Base-by-base conservation (phyloP, 53 echinoderm and acorn worm species). In the Luidia sarsii region DNA sequence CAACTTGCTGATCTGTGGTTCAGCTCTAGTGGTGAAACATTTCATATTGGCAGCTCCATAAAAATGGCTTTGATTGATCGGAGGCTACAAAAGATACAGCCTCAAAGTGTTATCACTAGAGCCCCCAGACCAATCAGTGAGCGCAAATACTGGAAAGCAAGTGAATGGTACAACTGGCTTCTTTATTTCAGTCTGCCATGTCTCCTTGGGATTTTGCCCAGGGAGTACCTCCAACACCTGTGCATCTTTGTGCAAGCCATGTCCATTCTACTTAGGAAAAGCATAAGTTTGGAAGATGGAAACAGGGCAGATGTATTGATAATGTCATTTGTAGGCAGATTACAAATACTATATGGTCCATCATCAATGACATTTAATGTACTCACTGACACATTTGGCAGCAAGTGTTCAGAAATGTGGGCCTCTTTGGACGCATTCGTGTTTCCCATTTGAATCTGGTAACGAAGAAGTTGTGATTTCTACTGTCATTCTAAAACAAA, bases 371-470 rank as follows among this genome's bases (percentile, higher is more conserved):
- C 84, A 33, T 85, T 68, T 49, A 89, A 89, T 62, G 7, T 81
- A 89, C 49, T 70, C 85, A 14, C 20, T 80, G 13, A 80, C 85
- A 33, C 90, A 89, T 37, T 45, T 85, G 7, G 35, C 74, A 16
- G 74, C 45, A 18, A 36, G 61, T 74, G 82, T 82, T 5, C 21
- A 82, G 20, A 62, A 14, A 25, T 73, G 75, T 50, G 90, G 90
- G 0, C 90, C 90, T 11, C 31, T 90, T 7, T 90, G 82, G 87
- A 77, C 82, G 7, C 79, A 77, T 34, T 87, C 87, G 19, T 90
- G 87, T 35, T 90, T 90, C 32, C 74, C 82, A 55, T 90, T 87
- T 57, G 90, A 90, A 68, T 33, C 74, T 39, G 22, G 25, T 8
- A 56, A 41, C 11, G 41, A 11, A 7, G 41, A 41, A 41, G 41